Evolutionary conservation across 2,888 invertebrate species (phyloP).

Genomic region (Lasioglossum lativentre): DNA sequence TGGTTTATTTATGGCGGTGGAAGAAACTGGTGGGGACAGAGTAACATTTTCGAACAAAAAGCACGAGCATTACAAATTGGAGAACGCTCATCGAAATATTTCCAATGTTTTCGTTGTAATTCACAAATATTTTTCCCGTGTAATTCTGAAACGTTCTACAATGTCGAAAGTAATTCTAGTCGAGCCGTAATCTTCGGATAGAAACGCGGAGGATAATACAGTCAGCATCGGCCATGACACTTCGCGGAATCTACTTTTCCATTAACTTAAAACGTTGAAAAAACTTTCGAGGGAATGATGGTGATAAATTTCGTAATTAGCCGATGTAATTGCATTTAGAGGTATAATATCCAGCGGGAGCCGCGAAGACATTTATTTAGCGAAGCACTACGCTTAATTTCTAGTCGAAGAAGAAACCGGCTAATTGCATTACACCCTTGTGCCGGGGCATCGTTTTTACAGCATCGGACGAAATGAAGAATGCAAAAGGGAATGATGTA

Average conservation of each 20-base stretch:
- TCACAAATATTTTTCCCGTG: no score
- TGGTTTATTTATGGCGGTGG: background rate
- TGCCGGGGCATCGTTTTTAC: constrained; percentile 59
- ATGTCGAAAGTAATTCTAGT: background rate
- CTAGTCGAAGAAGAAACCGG: constrained; percentile 66
- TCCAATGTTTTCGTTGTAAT: no score
- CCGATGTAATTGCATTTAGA: constrained; percentile 43
- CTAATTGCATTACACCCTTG: constrained; percentile 66
- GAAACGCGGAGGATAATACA: background rate
- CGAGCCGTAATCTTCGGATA: background rate
- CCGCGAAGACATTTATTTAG: constrained; percentile 49
- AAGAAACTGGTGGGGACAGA: background rate
- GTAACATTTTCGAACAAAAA: no score
- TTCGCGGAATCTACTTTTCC: background rate
- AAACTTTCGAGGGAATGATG: constrained; percentile 8
- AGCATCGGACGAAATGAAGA: constrained; percentile 62
- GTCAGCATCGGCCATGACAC: background rate
- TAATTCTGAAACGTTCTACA: background rate
- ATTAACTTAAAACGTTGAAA: background rate
- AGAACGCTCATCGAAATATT: no score
- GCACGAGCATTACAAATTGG: no score
- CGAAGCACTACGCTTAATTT: constrained; percentile 61
- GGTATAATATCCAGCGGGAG: constrained; percentile 35
- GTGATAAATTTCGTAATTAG: constrained; percentile 41
- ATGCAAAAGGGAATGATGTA: constrained; percentile 66